phyloP scores from a whole-genome alignment of 2,888 invertebrate species.

The Unio pictorum region DNA sequence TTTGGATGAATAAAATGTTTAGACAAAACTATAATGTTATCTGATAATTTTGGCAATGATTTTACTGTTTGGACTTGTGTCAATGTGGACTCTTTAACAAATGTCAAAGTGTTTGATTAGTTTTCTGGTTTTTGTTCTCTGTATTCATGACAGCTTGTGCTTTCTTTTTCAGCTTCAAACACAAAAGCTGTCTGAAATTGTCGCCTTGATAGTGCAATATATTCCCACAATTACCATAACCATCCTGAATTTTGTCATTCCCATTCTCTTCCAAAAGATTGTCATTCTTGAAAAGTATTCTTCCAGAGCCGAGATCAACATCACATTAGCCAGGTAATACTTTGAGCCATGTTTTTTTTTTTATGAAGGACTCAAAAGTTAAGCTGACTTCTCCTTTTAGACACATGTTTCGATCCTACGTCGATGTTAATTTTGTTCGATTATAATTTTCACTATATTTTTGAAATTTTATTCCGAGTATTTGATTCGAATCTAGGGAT shows the following conservation, averaged over 20 bases:
- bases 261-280: slow-evolving; percentile 81
- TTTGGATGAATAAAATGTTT: too few species aligned
- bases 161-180: slow-evolving; percentile 44
- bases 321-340: slow-evolving; percentile 78
- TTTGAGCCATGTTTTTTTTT: background rate
- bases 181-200: slow-evolving; percentile 36
- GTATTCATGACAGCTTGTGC: background rate
- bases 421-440: too few species aligned
- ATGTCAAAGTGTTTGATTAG: background rate
- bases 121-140: background rate
- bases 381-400: too few species aligned
- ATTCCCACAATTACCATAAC: slow-evolving; percentile 86
- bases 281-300: slow-evolving; percentile 83
- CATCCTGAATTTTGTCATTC: slow-evolving; percentile 82
- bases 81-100: background rate
- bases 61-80: too few species aligned
- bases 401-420: too few species aligned
- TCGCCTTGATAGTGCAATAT: slow-evolving; percentile 79
- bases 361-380: background rate
- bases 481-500: too few species aligned
- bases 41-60: too few species aligned
- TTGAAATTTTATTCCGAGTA: too few species aligned
- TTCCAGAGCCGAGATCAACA: slow-evolving; percentile 79
- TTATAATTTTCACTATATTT: too few species aligned
- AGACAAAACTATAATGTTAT: too few species aligned